A percentile compares a stretch with the other conserved stretches of the same genome.
Evolutionary conservation across 2,797 vertebrate genomes (phyloP).

Genomic region (Vespertilio murinus): DNA sequence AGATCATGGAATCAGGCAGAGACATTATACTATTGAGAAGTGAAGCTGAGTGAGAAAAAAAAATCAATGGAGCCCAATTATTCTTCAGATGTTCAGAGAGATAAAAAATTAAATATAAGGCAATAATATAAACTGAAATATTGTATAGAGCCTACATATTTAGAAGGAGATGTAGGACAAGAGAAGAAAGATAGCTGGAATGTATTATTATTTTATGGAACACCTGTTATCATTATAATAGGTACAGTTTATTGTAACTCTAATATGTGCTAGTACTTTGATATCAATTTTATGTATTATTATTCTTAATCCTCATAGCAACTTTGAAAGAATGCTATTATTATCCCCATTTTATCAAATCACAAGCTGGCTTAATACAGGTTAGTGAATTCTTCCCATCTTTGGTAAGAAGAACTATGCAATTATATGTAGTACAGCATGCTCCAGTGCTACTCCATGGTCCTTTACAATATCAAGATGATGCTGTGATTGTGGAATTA

Average conservation of each 20-base stretch:
- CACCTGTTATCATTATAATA: not conserved
- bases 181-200: not conserved
- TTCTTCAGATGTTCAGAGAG: not conserved
- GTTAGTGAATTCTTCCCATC: not conserved
- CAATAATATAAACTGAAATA: not conserved
- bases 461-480: not conserved
- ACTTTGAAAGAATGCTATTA: not conserved
- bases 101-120: not conserved
- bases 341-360: not conserved
- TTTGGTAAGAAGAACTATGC: not conserved
- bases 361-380: not conserved
- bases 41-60: not conserved
- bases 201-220: not conserved
- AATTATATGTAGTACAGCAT: not conserved
- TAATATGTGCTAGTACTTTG: not conserved
- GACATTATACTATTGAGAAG: not conserved
- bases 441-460: not conserved
- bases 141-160: not conserved
- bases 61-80: not conserved
- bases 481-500: not conserved
- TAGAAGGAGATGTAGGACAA: not conserved
- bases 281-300: not conserved
- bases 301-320: not conserved
- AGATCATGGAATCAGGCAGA: not conserved
- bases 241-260: not conserved